phyloP scores from a whole-genome alignment of 2,113 vertebrate genomes.

The Muntiacus reevesi region DNA sequence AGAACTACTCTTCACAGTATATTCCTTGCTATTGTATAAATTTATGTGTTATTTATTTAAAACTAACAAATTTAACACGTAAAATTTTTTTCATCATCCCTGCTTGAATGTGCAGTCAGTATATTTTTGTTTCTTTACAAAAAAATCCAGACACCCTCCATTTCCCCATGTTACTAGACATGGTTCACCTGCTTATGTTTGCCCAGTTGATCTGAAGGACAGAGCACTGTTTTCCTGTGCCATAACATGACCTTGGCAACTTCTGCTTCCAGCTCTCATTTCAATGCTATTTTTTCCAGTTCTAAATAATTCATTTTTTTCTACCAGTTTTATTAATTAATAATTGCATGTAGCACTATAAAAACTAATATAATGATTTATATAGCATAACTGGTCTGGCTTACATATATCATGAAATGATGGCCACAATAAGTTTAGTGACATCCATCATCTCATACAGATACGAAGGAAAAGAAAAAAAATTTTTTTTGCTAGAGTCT shows the following conservation, averaged over 20 bases:
- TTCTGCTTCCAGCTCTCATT: not conserved
- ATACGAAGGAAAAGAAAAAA: not conserved
- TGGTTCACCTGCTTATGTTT: rapidly evolving
- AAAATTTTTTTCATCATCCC: not conserved
- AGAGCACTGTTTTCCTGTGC: not conserved
- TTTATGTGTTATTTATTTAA: not conserved
- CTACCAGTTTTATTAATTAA: not conserved
- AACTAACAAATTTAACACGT: not conserved
- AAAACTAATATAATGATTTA: not conserved
- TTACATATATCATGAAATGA: not conserved
- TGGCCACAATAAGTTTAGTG: not conserved
- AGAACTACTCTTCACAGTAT: not conserved
- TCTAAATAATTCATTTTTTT: not conserved
- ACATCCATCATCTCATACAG: not conserved
- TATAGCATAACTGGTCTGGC: not conserved
- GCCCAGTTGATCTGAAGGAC: not conserved
- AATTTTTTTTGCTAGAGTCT: not conserved
- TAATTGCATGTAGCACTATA: not conserved
- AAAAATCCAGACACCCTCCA: not conserved
- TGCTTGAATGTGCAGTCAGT: not conserved
- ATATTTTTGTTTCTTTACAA: not conserved
- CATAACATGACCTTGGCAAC: not conserved
- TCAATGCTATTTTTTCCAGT: not conserved
- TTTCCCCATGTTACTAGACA: no score
- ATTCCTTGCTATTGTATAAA: not conserved